Evolutionary conservation across 2,888 invertebrate species (phyloP), one percentile per base, ranked within the genome.

Genomic region (Dicranocentrus wangi): DNA sequence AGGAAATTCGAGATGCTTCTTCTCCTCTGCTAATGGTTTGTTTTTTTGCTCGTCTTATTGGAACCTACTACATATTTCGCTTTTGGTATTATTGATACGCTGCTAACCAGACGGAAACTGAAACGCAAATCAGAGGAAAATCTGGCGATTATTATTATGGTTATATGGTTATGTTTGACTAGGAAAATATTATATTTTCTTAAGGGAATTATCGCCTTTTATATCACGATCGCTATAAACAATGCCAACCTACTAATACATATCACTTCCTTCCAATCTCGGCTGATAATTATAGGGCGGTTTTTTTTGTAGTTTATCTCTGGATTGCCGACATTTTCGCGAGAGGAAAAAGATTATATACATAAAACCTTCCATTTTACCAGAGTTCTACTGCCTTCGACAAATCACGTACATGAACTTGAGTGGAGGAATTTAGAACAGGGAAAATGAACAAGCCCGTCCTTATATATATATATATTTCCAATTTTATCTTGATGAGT

Each of bases 71-170:
- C 15, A 60, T 27, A 10, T 13, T 25, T n/a, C 25, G n/a, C n/a
- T 28, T 58, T 60, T 60, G 27, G 32, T 28, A 28, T 10, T 21
- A 53, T 21, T 15, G 2, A 53, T 43, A 43, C 2, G n/a, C n/a
- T 8, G 17, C 19, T 2, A 17, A 60, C 60, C 60, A 60, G 60
- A 17, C 60, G 60, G 60, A 60, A 27, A 60, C 28, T 19, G n/a
- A 28, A n/a, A 60, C n/a, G n/a, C n/a, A 27, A 60, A 60, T 60
- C 60, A 27, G 25, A 28, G 32, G 32, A 28, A 60, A 60, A 60
- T n/a, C 13, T 60, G 60, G 32, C 19, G 60, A 60, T 58, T 55
- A n/a, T 47, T n/a, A n/a, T n/a, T n/a, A 32, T 32, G 32, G 10
- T 32, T 32, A 32, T n/a, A 8, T 51, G 51, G 19, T 51, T 51